phyloP scores from a whole-genome alignment of 1,140 invertebrate genomes.

The Papilio polyxenes region DNA sequence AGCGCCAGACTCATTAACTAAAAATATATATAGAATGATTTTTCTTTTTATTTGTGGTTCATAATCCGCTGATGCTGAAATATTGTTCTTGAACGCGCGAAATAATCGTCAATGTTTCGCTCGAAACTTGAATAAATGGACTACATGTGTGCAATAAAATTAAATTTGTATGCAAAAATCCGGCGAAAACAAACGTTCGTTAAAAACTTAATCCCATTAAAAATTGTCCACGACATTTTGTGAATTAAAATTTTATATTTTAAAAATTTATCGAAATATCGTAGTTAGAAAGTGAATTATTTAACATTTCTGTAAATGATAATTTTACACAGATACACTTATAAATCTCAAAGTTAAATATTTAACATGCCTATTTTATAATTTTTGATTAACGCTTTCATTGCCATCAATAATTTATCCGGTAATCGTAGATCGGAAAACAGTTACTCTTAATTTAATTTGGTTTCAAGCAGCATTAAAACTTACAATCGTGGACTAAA shows the following conservation, averaged over 20 bases:
- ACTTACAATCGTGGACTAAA: not conserved
- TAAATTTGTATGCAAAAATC: slow-evolving; percentile 22
- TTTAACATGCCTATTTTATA: not conserved
- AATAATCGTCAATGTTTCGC: not conserved
- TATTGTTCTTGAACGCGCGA: not conserved
- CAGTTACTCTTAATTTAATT: not conserved
- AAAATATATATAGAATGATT: too few species aligned
- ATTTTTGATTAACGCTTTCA: not conserved
- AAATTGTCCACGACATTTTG: not conserved
- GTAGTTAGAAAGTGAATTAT: not conserved
- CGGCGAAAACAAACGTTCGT: slow-evolving; percentile 17
- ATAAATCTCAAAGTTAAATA: not conserved
- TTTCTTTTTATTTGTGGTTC: not conserved
- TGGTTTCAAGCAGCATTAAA: not conserved
- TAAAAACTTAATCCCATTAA: slow-evolving; percentile 3
- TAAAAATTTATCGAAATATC: not conserved
- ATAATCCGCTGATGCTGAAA: not conserved
- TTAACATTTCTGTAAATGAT: not conserved
- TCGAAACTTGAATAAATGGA: not conserved
- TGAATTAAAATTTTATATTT: not conserved
- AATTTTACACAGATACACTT: not conserved
- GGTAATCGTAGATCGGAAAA: not conserved
- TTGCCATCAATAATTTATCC: not conserved
- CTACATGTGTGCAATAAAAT: slow-evolving; percentile 18
- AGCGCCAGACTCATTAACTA: too few species aligned